A percentile compares a stretch with the other conserved stretches of the same genome.
Conservation (phyloP, 2,888 invertebrate species). For the Lasioglossum villosulum region DNA sequence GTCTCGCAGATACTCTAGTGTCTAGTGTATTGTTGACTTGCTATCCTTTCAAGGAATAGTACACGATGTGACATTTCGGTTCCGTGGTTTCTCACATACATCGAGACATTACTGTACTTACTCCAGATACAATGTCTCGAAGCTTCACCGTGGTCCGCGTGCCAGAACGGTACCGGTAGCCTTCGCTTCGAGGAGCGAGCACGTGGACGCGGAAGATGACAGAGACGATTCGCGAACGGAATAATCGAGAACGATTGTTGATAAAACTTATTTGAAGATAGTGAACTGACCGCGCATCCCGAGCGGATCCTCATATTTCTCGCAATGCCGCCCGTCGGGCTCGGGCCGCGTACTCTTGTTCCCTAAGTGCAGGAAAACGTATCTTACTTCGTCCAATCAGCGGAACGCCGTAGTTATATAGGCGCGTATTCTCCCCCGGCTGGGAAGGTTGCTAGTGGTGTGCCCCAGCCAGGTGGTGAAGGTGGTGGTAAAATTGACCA, state of each 20-base stretch:
- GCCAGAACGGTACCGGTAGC: not conserved
- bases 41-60: not conserved
- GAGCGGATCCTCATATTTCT: slow-evolving; percentile 83
- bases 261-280: not conserved
- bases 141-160: not conserved
- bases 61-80: not conserved
- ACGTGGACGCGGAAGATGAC: not conserved
- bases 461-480: slow-evolving; percentile 67
- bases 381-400: slow-evolving; percentile 83
- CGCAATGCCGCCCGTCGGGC: slow-evolving; percentile 81
- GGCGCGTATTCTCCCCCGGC: slow-evolving; percentile 82
- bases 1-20: not conserved
- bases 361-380: slow-evolving; percentile 82
- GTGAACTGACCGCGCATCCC: slow-evolving; percentile 82
- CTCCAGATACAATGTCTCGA: slow-evolving; percentile 8
- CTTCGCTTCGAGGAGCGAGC: not conserved
- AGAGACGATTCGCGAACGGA: not conserved
- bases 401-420: slow-evolving; percentile 84
- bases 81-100: not conserved
- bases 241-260: not conserved
- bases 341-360: slow-evolving; percentile 80
- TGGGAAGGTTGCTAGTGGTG: slow-evolving; percentile 55
- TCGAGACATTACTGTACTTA: slow-evolving; percentile 27
- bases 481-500: slow-evolving; percentile 62
- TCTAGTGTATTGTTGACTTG: not conserved